Base-by-base conservation (phyloP, 2,797 vertebrate genomes). In the Pelodytes ibericus region DNA sequence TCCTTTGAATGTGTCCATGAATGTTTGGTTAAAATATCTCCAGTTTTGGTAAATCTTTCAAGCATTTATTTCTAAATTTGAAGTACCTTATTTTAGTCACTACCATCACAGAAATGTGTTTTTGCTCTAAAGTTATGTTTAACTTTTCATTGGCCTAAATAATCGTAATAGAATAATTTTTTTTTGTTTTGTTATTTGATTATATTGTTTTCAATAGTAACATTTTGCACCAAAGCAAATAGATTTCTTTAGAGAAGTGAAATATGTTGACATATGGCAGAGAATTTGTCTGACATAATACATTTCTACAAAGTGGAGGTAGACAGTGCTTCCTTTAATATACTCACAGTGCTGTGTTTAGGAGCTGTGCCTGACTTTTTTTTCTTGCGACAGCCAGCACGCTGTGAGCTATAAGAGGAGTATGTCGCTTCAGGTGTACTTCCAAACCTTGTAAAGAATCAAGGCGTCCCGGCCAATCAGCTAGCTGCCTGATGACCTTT, bases 401-500 rank as follows among this genome's bases (percentile, higher is more conserved):
- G 90, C 90, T 94, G 90, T 92, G 85, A 93, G 91, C 90, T 81
- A 81, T 74, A 61, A 76, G 86, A 85, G 77, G 74, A 73, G 82
- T 22, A 72, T 88, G 90, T 94, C 87, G 91, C 92, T 93, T 93
- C 91, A 94, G 94, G 93, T 95, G 88, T 84, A 83, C 92, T 93
- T 91, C 87, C 83, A 71, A 87, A 86, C 90, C 86, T 85, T 82
- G 90, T 83, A 79, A 91, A 86, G 76, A 85, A 83, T 82, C 88
- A 82, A 84, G 89, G 80, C 87, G 78, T 87, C 85, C 84, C 71
- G 86, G 88, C 94, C 86, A 84, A 87, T 90, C 87, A 74, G 90
- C 89, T 89, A 87, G 91, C 88, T 92, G 92, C 89, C 85, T 82
- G 82, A 89, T 95, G 94, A 94, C 95, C 95, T 96, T 96, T 93